Conservation (phyloP, 2,113 vertebrate species). For the Monopterus albus region DNA sequence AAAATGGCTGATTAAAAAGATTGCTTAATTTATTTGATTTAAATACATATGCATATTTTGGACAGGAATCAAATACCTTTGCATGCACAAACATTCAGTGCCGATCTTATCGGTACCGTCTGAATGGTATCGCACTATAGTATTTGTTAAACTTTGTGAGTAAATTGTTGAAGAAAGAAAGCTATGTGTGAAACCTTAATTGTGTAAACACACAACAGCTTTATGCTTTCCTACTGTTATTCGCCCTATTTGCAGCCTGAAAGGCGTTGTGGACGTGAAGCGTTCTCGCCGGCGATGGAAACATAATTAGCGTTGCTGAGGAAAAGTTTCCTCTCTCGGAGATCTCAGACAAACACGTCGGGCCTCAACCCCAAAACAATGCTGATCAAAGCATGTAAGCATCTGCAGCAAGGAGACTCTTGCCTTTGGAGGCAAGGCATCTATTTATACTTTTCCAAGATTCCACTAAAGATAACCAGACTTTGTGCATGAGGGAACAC, state of each 20-base stretch:
- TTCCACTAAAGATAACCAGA: constrained; percentile 54
- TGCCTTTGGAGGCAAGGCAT: constrained; percentile 51
- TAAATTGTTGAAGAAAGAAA: constrained; percentile 33
- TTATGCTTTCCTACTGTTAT: constrained; percentile 28
- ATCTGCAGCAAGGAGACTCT: constrained; percentile 69
- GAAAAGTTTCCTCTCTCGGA: constrained; percentile 65
- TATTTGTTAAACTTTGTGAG: constrained; percentile 54
- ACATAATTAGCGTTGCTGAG: constrained; percentile 73
- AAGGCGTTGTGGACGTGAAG: constrained; percentile 39
- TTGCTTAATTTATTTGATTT: constrained; percentile 60
- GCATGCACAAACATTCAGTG: constrained; percentile 40
- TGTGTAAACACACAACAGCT: constrained; percentile 61
- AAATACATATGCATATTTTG: constrained; percentile 58
- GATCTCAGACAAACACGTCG: constrained; percentile 61
- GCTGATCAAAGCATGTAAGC: constrained; percentile 73
- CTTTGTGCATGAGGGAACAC: constrained; percentile 56
- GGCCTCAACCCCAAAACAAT: constrained; percentile 67
- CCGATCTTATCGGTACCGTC: constrained; percentile 43
- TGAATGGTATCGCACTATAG: constrained; percentile 29
- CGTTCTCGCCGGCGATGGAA: constrained; percentile 64
- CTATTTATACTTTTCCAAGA: constrained; percentile 65
- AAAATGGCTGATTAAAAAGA: constrained; percentile 66
- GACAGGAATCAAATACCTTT: constrained; percentile 68
- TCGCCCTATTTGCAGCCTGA: constrained; percentile 52
- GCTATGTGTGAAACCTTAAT: constrained; percentile 60